Conservation (phyloP, 53 echinoderm and acorn worm genomes). For the Echinometra lucunter region DNA sequence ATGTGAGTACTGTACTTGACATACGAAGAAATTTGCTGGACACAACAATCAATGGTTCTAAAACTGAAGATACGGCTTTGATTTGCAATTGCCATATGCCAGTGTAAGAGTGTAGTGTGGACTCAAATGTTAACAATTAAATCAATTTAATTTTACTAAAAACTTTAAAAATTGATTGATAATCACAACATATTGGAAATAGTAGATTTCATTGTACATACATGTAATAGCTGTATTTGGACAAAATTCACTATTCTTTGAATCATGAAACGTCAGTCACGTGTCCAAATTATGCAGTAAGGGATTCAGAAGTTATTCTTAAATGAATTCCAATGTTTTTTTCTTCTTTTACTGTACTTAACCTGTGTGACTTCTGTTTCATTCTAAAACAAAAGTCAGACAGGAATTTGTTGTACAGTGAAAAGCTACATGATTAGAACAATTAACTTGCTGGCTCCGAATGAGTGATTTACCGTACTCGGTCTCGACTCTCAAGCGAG, state of each 20-base stretch:
- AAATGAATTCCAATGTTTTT: not conserved
- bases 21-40: not conserved
- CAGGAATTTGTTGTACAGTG: not conserved
- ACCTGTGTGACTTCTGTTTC: not conserved
- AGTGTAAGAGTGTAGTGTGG: too few relatives aligned
- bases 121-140: too few relatives aligned
- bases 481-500: not conserved
- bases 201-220: not conserved
- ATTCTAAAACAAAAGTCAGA: not conserved
- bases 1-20: not conserved
- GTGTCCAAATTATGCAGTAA: not conserved
- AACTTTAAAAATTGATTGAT: too few relatives aligned
- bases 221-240: not conserved
- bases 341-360: not conserved
- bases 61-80: too few relatives aligned
- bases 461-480: slow-evolving; percentile 52
- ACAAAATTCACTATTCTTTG: not conserved
- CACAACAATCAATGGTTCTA: too few relatives aligned
- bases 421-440: not conserved
- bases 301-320: not conserved
- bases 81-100: too few relatives aligned
- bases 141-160: too few relatives aligned
- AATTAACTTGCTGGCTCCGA: slow-evolving; percentile 24
- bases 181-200: too few relatives aligned
- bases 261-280: not conserved